Evolutionary conservation across 2,888 invertebrate species (phyloP).

Genomic region (Chalcosyrphus nemorum): DNA sequence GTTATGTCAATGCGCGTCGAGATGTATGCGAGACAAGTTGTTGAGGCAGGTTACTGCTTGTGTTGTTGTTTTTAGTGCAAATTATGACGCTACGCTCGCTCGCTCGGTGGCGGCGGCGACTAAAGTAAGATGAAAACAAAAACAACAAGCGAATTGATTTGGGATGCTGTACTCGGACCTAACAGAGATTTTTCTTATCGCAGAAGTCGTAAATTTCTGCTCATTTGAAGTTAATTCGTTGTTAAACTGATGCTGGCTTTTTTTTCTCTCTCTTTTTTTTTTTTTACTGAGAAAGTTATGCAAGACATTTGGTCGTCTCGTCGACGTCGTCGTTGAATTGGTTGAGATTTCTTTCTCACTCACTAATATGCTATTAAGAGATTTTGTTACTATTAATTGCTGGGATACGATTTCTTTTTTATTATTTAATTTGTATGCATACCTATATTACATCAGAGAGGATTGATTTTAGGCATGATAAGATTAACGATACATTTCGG

Average conservation of each 20-base stretch:
- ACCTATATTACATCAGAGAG: slow-evolving; percentile 43
- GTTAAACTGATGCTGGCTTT: slow-evolving; percentile 34
- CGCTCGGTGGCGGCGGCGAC: neutral
- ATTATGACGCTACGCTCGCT: slow-evolving; percentile 30
- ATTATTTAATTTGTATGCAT: slow-evolving; percentile 25
- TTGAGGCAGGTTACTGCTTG: slow-evolving; percentile 45
- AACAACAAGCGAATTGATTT: neutral
- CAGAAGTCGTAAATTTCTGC: slow-evolving; percentile 44
- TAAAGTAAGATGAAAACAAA: neutral
- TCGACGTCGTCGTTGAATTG: neutral
- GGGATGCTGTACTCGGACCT: slow-evolving; percentile 15
- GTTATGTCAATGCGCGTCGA: slow-evolving; percentile 63
- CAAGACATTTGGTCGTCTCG: neutral
- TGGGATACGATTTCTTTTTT: slow-evolving; percentile 52
- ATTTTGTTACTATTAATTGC: slow-evolving; percentile 43
- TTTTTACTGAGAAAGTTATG: slow-evolving; percentile 12
- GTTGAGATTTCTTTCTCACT: slow-evolving; percentile 26
- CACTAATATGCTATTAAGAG: slow-evolving; percentile 37
- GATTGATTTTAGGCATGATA: slow-evolving; percentile 34
- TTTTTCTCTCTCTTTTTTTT: neutral
- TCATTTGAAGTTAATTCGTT: slow-evolving; percentile 52
- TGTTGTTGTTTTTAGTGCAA: slow-evolving; percentile 24
- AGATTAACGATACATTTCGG: slow-evolving; percentile 28
- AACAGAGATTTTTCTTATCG: slow-evolving; percentile 57
- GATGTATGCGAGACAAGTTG: slow-evolving; percentile 37